Conservation (phyloP, 2,797 vertebrate genomes). For the Chromobotia macracanthus region DNA sequence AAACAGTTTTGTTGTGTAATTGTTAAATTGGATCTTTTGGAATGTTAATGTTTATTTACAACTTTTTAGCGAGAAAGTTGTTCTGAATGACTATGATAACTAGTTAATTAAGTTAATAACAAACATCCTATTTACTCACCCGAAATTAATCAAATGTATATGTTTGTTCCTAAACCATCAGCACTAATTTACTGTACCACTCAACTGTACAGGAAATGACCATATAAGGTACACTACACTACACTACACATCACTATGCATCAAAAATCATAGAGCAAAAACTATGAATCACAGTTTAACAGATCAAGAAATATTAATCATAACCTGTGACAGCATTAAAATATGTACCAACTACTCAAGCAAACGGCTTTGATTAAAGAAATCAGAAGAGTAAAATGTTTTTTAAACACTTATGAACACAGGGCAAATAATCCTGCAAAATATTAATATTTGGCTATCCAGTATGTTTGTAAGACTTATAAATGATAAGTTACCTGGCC, state of each 20-base stretch:
- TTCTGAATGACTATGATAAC: neutral
- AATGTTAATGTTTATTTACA: neutral
- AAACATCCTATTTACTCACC: neutral
- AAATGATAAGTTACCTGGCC: neutral
- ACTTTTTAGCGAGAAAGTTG: neutral
- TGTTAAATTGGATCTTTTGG: neutral
- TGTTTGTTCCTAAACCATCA: slow-evolving; percentile 24
- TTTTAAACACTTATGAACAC: neutral
- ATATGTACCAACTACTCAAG: neutral
- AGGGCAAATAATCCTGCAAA: neutral
- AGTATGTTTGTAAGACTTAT: neutral
- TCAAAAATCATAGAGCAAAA: neutral
- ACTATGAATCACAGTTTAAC: neutral
- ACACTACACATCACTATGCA: neutral
- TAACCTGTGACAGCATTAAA: neutral
- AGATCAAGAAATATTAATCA: neutral
- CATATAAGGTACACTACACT: neutral
- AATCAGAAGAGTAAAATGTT: neutral
- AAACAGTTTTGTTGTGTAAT: too few species aligned
- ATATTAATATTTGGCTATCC: neutral
- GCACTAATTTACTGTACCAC: slow-evolving; percentile 4
- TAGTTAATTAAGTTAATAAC: neutral
- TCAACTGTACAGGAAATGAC: neutral
- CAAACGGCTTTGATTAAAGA: neutral
- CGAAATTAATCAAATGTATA: neutral